Evolutionary conservation across 2,888 invertebrate species (phyloP), one percentile per base, ranked within the genome.

Genomic region (Zaprionus lineosus): DNA sequence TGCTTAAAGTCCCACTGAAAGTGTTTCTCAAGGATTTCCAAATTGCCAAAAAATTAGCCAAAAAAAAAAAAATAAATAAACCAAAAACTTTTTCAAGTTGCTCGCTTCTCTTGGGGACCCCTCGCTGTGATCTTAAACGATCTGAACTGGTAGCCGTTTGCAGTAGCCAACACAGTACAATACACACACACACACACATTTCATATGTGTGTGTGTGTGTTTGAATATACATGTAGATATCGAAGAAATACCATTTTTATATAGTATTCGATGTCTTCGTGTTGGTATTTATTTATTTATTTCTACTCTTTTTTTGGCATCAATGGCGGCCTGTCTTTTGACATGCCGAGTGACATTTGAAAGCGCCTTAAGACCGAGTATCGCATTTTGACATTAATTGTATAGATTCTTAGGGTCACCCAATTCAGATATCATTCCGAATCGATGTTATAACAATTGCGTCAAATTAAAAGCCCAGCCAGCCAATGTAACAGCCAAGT

Each of bases 341-440:
- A 77, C 74, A 66, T 73, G 53, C 39, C 51, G 61, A 62, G 76
- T 65, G 76, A 79, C 77, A 81, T 81, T 77, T 77, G 74, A 77
- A 77, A 81, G 77, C 67, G 64, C 67, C 71, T 74, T 63, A 21
- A 40, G 50, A 48, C 61, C 74, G 56, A 39, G 34, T 46, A 50
- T 55, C 59, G 50, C 58, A 55, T 66, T 72, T 73, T 74, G 77
- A 78, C 77, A 72, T 78, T 78, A 78, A 78, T 81, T 81, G 77
- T 81, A 31, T 52, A 47, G 62, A 66, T 77, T 78, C 64, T 72
- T 63, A 58, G 64, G 74, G 57, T 60, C 65, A 65, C 65, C 61
- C 61, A 68, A 77, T 63, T 60, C 57, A 53, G 59, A 51, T n/a
- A n/a, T 75, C 71, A 61, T 68, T 71, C 77, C 63, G 53, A 77